A percentile compares a stretch with the other conserved stretches of the same genome.
Conservation (phyloP, 2,797 vertebrate genomes). For the Chelon labrosus region DNA sequence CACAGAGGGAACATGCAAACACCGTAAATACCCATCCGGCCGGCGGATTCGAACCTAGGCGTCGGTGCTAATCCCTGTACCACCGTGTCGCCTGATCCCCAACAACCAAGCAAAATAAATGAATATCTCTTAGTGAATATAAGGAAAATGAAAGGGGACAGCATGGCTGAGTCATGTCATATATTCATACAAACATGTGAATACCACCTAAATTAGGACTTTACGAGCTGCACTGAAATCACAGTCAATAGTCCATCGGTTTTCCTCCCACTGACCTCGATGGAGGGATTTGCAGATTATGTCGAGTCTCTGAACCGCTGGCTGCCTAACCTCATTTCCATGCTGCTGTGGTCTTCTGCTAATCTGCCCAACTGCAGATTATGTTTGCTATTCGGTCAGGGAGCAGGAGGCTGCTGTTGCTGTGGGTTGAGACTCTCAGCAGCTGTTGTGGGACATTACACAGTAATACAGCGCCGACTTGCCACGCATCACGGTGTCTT, state of each 20-base stretch:
- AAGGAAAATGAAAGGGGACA: neutral
- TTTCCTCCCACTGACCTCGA: slow-evolving; percentile 64
- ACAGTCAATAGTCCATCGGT: neutral
- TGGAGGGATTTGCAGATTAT: slow-evolving; percentile 77
- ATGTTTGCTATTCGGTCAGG: slow-evolving; percentile 60
- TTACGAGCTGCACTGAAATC: neutral
- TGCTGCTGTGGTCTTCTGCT: slow-evolving; percentile 67
- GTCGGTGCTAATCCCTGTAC: neutral
- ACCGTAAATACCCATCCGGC: no score
- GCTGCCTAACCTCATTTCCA: slow-evolving; percentile 74
- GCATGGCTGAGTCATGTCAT: neutral
- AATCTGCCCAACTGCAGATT: slow-evolving; percentile 78
- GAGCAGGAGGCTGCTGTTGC: slow-evolving; percentile 44
- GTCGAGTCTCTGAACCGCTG: slow-evolving; percentile 60
- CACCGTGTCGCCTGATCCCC: neutral
- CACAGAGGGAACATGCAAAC: no score
- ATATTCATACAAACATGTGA: neutral
- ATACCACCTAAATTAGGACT: neutral
- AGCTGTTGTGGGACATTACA: slow-evolving; percentile 48
- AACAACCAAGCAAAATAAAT: neutral
- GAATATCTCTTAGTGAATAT: neutral
- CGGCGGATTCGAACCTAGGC: neutral
- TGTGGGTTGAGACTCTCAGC: slow-evolving; percentile 50
- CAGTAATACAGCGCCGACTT: slow-evolving; percentile 1
- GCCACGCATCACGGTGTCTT: neutral